A percentile compares a stretch with the other conserved stretches of the same genome.
These are phyloP conservation scores for Calycopis cecrops DNA, from an alignment of 1,140 invertebrate species.

Conservation along the genomic window DNA sequence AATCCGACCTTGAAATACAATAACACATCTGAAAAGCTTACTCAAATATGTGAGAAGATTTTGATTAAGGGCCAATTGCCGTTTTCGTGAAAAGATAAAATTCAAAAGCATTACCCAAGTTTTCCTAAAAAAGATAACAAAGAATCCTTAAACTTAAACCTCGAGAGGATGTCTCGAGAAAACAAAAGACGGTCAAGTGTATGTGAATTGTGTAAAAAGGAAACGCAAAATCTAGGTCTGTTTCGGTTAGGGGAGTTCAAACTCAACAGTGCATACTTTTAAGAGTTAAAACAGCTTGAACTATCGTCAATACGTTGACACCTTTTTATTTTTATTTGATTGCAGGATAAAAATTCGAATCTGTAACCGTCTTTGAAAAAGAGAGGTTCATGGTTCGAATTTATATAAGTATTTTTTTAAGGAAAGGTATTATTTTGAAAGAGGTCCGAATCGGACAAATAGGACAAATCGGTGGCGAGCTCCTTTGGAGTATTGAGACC, in stretches of 20 bases:
- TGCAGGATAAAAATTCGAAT: no score
- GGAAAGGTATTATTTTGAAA: no score
- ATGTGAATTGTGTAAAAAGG: constrained; percentile 3
- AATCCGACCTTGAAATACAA: no score
- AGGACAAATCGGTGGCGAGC: no score
- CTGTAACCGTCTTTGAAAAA: no score
- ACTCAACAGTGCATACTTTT: background rate
- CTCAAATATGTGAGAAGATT: background rate
- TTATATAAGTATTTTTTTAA: no score
- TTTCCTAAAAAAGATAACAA: constrained; percentile 3
- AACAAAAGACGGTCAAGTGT: constrained; percentile 8
- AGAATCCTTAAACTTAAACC: constrained; percentile 6
- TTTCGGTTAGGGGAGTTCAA: background rate
- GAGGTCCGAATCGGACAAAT: no score
- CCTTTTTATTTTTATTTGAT: no score
- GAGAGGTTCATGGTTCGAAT: no score
- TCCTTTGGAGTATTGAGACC: no score
- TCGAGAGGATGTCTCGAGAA: constrained; percentile 5
- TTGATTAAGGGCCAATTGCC: background rate
- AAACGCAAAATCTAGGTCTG: background rate
- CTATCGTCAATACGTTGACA: no score
- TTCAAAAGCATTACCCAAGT: background rate
- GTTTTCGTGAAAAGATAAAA: background rate
- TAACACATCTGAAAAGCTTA: background rate
- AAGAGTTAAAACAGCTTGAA: background rate